phyloP scores from a whole-genome alignment of 2,797 vertebrate species.

The Alauda arvensis region DNA sequence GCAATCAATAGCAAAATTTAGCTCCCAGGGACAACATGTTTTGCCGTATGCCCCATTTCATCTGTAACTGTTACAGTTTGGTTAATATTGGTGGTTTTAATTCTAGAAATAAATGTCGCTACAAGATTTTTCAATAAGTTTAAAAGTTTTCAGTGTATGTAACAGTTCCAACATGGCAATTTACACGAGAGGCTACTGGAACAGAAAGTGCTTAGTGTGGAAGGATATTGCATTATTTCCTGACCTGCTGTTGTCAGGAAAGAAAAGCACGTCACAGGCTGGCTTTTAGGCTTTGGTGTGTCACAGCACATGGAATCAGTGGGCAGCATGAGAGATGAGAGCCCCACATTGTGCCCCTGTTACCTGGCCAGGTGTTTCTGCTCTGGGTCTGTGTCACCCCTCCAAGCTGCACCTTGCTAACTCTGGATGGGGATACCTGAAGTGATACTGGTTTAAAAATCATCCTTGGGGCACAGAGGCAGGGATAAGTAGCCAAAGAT shows the following conservation, averaged over 20 bases:
- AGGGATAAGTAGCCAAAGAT: neutral
- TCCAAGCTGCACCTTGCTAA: neutral
- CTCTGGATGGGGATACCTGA: neutral
- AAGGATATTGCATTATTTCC: constrained; percentile 46
- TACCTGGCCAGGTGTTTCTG: neutral
- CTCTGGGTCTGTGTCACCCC: neutral
- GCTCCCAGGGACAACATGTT: neutral
- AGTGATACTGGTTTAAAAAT: neutral
- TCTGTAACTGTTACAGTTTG: neutral
- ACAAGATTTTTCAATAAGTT: neutral
- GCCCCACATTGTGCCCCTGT: neutral
- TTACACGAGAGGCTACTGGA: neutral
- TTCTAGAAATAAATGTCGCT: neutral
- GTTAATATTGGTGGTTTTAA: neutral
- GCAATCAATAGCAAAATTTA: neutral
- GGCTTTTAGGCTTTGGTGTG: neutral
- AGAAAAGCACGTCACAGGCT: neutral
- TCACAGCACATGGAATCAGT: neutral
- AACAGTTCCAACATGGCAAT: neutral
- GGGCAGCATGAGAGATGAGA: neutral
- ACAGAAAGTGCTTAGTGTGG: neutral
- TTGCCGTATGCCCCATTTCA: neutral
- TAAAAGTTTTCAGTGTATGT: neutral
- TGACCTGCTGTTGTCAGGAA: constrained; percentile 7
- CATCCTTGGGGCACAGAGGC: neutral